Base-by-base conservation (phyloP, 2,113 vertebrate species). In the Dolichallabes microphthalmus region DNA sequence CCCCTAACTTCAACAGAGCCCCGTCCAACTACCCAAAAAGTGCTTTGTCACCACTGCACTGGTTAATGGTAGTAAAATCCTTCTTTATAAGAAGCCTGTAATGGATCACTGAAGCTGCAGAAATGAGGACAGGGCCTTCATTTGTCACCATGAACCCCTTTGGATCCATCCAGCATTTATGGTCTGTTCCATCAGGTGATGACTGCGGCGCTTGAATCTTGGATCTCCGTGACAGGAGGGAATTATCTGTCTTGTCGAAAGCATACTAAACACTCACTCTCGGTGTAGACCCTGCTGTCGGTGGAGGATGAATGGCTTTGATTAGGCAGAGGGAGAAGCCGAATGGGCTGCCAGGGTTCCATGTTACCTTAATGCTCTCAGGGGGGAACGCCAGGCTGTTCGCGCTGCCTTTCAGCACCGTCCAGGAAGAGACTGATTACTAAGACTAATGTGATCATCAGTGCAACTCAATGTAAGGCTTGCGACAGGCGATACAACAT, bases 291-390 rank as follows among this genome's bases (percentile, higher is more conserved):
- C 85, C 75, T 39, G 76, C 85, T 79, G 82, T 63, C 58, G 64
- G 55, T 53, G 74, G 39, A 85, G 80, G 87, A 89, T 83, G 79
- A 45, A 85, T 85, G 73, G 86, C 80, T 86, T 89, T 87, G 86
- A 87, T 87, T 85, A 83, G 68, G 80, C 58, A 22, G 57, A 78
- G 60, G 45, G 69, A 76, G 83, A 83, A 74, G 82, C 75, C 22
- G 53, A 64, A 60, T 68, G 80, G 82, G 50, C 80, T 87, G 80
- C 86, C 86, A 85, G 64, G 66, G 63, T 83, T 89, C 82, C n/a
- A 75, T 87, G 84, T 81, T 85, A 82, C 88, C 45, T 87, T 87
- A 87, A 82, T 85, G 86, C 83, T 89, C 86, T 82, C 82, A 35
- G 68, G 86, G 45, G 85, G 82, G 87, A 79, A 71, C 78, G 45